Evolutionary conservation across 2,797 vertebrate genomes (phyloP), one percentile per base, ranked within the genome.

Genomic region (Nyctibius grandis): DNA sequence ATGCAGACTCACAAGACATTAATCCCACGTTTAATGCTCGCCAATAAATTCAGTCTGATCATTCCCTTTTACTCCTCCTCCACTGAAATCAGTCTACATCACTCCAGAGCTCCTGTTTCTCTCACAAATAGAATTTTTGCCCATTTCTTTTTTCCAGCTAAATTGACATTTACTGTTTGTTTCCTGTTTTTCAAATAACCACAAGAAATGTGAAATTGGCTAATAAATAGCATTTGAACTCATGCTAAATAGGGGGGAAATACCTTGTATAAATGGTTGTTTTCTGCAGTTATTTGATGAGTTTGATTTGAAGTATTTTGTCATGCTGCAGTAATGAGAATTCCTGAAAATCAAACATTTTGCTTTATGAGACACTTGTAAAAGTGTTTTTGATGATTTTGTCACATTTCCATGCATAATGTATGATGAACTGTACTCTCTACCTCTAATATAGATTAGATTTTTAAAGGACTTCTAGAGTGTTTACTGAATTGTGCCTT

Each of bases 261-360:
- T 18, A 69, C 48, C 74, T 76, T 72, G 61, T 19, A 64, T 15
- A 56, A 95, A 51, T 11, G 63, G 6, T 19, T 77, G 8, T 20
- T 77, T 80, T 73, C 45, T 47, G 17, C 14, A 44, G 19, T 38
- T 31, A 47, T 76, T 89, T 82, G 57, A 59, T 31, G 38, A 69
- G 18, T 74, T 82, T 80, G 70, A 69, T 88, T 72, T 75, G 45
- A 85, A 51, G 11, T 72, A 42, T 61, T 95, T 89, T 93, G 53
- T 93, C 73, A 88, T 61, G 33, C 9, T 47, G 29, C 31, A 89
- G 31, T 59, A 95, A 89, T 33, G 25, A 91, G 47, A 79, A 78
- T 73, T 40, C 34, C 57, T 67, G 31, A 77, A 94, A 95, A 70
- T 73, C 63, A 85, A 94, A 45, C 40, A 28, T 88, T 95, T 96